Percentiles rank a stretch among this genome's conserved stretches.
Conservation (phyloP, 2,888 invertebrate species). For the Orthosia cruda region DNA sequence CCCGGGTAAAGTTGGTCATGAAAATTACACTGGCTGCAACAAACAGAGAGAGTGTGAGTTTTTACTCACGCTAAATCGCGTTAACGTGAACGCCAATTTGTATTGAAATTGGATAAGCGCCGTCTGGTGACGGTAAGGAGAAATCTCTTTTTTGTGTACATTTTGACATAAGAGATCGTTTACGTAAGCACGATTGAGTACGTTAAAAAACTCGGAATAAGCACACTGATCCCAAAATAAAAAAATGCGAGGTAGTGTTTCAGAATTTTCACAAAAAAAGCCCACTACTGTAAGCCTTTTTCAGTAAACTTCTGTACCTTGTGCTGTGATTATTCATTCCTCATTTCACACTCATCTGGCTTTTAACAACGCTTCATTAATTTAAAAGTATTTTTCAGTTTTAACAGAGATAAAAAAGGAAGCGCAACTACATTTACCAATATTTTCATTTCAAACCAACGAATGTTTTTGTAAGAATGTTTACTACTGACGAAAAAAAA, state of each 20-base stretch:
- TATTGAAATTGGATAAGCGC: too few relatives aligned
- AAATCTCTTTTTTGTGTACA: too few relatives aligned
- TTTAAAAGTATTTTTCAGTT: slow-evolving; percentile 32
- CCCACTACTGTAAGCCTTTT: neutral
- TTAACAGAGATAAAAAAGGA: slow-evolving; percentile 23
- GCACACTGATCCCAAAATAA: neutral
- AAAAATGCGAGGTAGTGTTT: neutral
- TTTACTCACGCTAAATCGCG: too few relatives aligned
- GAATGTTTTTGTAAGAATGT: slow-evolving; percentile 15
- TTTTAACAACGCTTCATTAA: slow-evolving; percentile 24
- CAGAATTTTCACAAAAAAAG: neutral
- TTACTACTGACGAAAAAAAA: neutral
- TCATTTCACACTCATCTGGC: slow-evolving; percentile 3
- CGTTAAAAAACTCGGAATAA: too few relatives aligned
- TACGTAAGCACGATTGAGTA: too few relatives aligned
- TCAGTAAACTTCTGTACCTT: neutral
- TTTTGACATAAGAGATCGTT: too few relatives aligned
- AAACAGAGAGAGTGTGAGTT: too few relatives aligned
- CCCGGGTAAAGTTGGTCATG: neutral
- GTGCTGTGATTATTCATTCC: neutral
- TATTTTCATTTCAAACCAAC: slow-evolving; percentile 30
- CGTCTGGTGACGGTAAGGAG: too few relatives aligned
- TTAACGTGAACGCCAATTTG: too few relatives aligned
- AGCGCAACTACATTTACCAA: slow-evolving; percentile 1
- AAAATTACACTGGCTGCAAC: slow-evolving; percentile 3